phyloP scores from a whole-genome alignment of 2,113 vertebrate genomes.

The Takifugu flavidus region DNA sequence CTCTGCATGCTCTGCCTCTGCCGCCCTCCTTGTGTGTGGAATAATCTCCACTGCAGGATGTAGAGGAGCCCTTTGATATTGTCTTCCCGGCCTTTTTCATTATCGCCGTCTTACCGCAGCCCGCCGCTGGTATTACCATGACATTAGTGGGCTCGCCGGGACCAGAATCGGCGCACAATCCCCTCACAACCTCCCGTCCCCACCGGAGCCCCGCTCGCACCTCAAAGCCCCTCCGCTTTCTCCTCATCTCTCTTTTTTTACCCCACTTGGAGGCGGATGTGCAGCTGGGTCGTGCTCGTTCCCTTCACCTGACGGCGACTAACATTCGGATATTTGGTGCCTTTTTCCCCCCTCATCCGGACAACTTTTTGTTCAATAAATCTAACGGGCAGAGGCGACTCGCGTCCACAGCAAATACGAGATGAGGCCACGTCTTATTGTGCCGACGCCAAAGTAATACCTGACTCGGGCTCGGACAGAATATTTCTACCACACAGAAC shows the following conservation, averaged over 20 bases:
- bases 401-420: not conserved
- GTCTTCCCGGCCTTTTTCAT: slow-evolving; percentile 99
- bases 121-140: slow-evolving; percentile 92
- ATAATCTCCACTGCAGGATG: slow-evolving; percentile 81
- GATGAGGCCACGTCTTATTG: slow-evolving; percentile 3
- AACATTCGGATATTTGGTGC: too few relatives aligned
- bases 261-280: slow-evolving; percentile 31
- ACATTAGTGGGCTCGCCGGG: slow-evolving; percentile 88
- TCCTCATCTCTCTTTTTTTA: slow-evolving; percentile 34
- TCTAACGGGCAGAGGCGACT: too few relatives aligned
- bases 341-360: too few relatives aligned
- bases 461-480: slow-evolving; percentile 19
- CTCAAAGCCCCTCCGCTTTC: slow-evolving; percentile 62
- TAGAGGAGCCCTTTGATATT: slow-evolving; percentile 99
- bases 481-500: slow-evolving; percentile 50
- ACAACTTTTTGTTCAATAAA: too few relatives aligned
- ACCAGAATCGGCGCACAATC: slow-evolving; percentile 91
- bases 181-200: slow-evolving; percentile 85
- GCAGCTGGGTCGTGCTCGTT: slow-evolving; percentile 34
- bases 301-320: too few relatives aligned
- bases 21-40: slow-evolving; percentile 62
- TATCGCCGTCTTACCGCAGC: slow-evolving; percentile 92
- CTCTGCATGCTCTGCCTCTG: slow-evolving; percentile 53
- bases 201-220: slow-evolving; percentile 59
- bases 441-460: slow-evolving; percentile 43